Evolutionary conservation across 2,113 vertebrate genomes (phyloP).

Genomic region (Bubo blakistoni): DNA sequence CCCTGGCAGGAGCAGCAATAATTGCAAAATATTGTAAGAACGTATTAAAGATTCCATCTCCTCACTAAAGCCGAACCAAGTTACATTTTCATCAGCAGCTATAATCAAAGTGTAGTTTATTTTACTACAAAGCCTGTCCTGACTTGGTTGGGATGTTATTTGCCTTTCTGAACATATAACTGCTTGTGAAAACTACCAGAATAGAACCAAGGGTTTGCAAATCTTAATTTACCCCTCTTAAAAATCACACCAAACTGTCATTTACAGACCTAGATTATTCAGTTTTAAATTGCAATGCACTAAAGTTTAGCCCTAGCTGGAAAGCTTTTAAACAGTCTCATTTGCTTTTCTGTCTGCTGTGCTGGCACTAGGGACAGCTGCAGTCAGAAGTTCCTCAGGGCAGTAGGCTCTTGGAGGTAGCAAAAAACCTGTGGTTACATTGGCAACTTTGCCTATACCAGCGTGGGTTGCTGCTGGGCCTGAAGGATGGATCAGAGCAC

Average conservation of each 20-base stretch:
- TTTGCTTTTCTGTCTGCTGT: not conserved
- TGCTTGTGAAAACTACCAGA: not conserved
- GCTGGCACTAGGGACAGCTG: not conserved
- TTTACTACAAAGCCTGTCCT: not conserved
- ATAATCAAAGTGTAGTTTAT: conserved; percentile 1
- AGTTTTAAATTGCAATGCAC: not conserved
- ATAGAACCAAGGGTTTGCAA: not conserved
- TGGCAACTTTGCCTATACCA: not conserved
- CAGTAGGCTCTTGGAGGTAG: not conserved
- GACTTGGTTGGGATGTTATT: not conserved
- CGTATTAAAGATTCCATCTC: conserved; percentile 1
- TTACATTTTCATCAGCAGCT: not conserved
- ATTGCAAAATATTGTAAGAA: conserved; percentile 11
- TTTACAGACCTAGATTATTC: not conserved
- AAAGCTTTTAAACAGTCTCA: not conserved
- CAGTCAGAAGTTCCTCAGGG: not conserved
- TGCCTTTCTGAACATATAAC: not conserved
- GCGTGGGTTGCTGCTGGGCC: fast-evolving
- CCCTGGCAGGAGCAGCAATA: not conserved
- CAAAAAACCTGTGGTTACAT: fast-evolving
- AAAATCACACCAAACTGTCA: not conserved
- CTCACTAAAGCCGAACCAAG: not conserved
- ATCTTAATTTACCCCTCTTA: not conserved
- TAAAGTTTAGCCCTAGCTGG: not conserved
- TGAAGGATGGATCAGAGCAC: not conserved